Percentiles rank a stretch among this genome's conserved stretches.
phyloP scores from a whole-genome alignment of 2,113 vertebrate species.

The Diadophis punctatus region DNA sequence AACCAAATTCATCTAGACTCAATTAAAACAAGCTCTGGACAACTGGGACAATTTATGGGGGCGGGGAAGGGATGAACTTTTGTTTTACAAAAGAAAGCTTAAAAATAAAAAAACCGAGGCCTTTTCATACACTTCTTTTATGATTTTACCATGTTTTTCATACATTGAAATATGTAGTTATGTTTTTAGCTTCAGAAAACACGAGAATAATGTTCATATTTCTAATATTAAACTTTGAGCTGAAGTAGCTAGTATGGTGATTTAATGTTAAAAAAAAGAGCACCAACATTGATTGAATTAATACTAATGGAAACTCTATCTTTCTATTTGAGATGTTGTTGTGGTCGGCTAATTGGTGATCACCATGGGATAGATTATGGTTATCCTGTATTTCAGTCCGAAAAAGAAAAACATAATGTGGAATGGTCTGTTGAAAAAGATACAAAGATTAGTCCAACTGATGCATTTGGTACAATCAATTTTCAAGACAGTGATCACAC shows the following conservation, averaged over 20 bases:
- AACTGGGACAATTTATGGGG: too few species aligned
- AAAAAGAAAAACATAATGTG: constrained; percentile 50
- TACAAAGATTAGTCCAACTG: constrained; percentile 81
- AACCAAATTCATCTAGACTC: background rate
- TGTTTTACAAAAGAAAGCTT: background rate
- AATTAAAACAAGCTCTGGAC: background rate
- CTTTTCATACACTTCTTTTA: background rate
- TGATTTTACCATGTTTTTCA: background rate
- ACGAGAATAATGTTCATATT: background rate
- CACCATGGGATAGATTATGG: constrained; percentile 71
- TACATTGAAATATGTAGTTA: background rate
- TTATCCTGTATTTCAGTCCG: constrained; percentile 59
- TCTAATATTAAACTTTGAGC: background rate
- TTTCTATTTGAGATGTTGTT: constrained; percentile 79
- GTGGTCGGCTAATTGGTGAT: constrained; percentile 85
- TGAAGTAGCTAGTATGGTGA: background rate
- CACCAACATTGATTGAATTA: background rate
- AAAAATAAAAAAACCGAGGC: background rate
- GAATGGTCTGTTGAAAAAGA: constrained; percentile 85
- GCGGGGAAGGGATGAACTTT: too few species aligned
- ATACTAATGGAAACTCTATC: background rate
- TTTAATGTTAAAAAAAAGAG: background rate
- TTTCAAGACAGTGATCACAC: constrained; percentile 89
- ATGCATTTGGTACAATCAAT: constrained; percentile 88
- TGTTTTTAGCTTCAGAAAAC: background rate